A percentile compares a stretch with the other conserved stretches of the same genome.
Conservation (phyloP, 2,797 vertebrate genomes). For the Brachyalestes nurse region DNA sequence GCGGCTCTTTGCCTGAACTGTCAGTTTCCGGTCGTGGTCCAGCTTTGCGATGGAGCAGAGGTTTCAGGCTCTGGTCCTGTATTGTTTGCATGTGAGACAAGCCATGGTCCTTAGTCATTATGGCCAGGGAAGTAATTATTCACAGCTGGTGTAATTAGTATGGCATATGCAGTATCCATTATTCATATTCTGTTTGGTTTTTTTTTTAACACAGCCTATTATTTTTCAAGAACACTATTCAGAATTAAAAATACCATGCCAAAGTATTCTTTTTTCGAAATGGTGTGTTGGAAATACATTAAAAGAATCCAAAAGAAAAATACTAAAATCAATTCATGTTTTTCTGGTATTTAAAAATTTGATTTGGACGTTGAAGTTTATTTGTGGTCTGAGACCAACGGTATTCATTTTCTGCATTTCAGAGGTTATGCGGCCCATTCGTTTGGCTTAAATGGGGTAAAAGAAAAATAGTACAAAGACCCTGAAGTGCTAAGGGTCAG, state of each 20-base stretch:
- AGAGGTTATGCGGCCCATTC: background rate
- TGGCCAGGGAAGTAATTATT: constrained; percentile 75
- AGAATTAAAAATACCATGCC: background rate
- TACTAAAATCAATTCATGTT: background rate
- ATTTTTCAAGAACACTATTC: constrained; percentile 24
- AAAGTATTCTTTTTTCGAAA: background rate
- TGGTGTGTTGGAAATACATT: background rate
- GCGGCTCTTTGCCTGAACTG: background rate
- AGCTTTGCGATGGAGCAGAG: constrained; percentile 47
- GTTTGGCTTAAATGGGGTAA: constrained; percentile 1
- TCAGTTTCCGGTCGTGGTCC: constrained; percentile 27
- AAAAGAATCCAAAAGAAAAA: background rate
- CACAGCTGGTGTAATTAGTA: constrained; percentile 75
- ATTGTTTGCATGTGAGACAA: constrained; percentile 58
- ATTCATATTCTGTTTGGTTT: constrained; percentile 54
- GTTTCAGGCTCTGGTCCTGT: constrained; percentile 59
- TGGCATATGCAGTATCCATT: constrained; percentile 68
- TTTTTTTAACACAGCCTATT: constrained; percentile 34
- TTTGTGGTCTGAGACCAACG: background rate
- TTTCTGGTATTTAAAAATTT: background rate
- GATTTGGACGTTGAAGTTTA: background rate
- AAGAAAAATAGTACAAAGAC: background rate
- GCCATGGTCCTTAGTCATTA: constrained; percentile 68
- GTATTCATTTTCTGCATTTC: background rate
- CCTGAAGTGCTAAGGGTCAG: background rate